These are phyloP conservation scores for Cranoglanis bouderius DNA, from an alignment of 2,113 vertebrate genomes.

Conservation along the genomic window DNA sequence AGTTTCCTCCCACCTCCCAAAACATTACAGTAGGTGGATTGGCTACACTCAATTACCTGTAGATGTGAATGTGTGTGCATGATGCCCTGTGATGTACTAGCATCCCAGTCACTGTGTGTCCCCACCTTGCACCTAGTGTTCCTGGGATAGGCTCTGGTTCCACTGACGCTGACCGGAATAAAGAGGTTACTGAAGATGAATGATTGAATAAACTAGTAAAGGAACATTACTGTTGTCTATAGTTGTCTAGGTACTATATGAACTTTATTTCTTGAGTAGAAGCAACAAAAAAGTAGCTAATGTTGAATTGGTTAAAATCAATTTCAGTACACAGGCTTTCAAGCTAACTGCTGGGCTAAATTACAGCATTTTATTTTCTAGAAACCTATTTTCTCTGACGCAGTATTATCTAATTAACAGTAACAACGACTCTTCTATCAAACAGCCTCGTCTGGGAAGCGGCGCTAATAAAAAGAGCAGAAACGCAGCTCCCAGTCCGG, in stretches of 20 bases:
- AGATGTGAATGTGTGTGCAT: neutral
- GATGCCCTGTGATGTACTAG: neutral
- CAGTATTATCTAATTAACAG: neutral
- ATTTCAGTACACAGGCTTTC: neutral
- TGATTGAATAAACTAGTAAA: neutral
- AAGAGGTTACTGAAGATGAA: neutral
- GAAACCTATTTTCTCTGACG: neutral
- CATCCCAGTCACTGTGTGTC: neutral
- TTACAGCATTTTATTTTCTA: neutral
- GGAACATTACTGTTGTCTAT: neutral
- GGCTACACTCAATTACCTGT: neutral
- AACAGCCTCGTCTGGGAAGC: neutral
- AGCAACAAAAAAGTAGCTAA: neutral
- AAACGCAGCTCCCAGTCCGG: neutral
- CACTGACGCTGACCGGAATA: neutral
- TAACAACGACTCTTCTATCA: neutral
- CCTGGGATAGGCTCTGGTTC: neutral
- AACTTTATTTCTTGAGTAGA: neutral
- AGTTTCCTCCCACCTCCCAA: neutral
- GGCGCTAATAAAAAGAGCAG: neutral
- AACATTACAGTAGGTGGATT: neutral
- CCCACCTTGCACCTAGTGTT: neutral
- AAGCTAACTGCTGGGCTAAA: neutral
- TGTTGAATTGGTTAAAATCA: neutral
- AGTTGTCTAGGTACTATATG: neutral